These are phyloP conservation scores for Ecdyonurus torrentis DNA, from an alignment of 2,888 invertebrate species.

Conservation along the genomic window DNA sequence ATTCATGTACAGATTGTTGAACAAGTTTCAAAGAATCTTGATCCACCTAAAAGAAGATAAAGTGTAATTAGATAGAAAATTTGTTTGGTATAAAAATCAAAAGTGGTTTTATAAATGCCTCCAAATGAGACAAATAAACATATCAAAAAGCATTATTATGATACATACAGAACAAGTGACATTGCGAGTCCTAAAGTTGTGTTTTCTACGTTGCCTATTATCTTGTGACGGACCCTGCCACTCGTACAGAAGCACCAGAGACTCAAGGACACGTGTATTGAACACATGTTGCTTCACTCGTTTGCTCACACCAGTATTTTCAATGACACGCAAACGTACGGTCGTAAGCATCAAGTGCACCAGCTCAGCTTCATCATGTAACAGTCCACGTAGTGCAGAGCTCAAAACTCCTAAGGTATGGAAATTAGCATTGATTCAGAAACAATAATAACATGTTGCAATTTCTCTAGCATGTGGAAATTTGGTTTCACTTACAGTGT, in stretches of 20 bases:
- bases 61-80: too few relatives aligned
- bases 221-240: too few relatives aligned
- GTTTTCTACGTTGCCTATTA: too few relatives aligned
- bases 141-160: too few relatives aligned
- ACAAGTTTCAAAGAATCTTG: not conserved
- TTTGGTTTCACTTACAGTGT: not conserved
- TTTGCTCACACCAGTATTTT: slow-evolving; percentile 47
- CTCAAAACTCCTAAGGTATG: slow-evolving; percentile 40
- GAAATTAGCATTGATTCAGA: too few relatives aligned
- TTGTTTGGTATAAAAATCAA: too few relatives aligned
- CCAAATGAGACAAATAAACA: too few relatives aligned
- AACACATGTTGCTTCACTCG: slow-evolving; percentile 56
- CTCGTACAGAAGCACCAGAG: slow-evolving; percentile 48
- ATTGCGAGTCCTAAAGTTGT: too few relatives aligned
- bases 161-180: too few relatives aligned
- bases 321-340: slow-evolving; percentile 47
- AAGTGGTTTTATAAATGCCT: too few relatives aligned
- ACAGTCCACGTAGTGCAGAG: slow-evolving; percentile 42
- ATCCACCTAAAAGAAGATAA: not conserved
- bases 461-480: not conserved
- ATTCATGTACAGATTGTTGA: slow-evolving; percentile 34
- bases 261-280: slow-evolving; percentile 45
- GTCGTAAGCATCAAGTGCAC: slow-evolving; percentile 49
- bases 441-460: not conserved
- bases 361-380: slow-evolving; percentile 47